Evolutionary conservation across 2,888 invertebrate genomes (phyloP).

Genomic region (Lasius platythorax): DNA sequence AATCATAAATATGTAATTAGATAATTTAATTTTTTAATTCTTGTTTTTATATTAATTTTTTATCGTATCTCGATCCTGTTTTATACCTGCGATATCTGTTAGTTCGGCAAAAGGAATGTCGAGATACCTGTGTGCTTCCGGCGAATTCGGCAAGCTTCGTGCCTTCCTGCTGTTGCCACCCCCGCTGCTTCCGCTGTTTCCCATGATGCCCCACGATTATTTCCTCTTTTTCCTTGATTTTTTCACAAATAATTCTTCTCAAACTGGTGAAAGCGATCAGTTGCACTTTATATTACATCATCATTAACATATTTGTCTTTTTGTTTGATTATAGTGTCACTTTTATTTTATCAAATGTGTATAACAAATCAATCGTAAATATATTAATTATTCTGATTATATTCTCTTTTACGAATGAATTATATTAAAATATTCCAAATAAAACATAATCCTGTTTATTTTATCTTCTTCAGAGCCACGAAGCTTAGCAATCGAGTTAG

Average conservation of each 20-base stretch:
- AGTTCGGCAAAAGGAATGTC: constrained; percentile 16
- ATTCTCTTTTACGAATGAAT: neutral
- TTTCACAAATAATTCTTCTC: constrained; percentile 25
- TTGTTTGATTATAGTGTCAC: neutral
- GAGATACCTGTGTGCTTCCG: constrained; percentile 90
- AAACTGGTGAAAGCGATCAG: neutral
- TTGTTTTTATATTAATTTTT: neutral
- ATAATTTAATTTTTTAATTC: neutral
- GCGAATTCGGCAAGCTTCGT: constrained; percentile 93
- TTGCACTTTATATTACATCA: constrained; percentile 6
- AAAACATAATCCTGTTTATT: constrained; percentile 25
- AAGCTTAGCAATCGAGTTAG: constrained; percentile 19
- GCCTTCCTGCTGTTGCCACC: constrained; percentile 88
- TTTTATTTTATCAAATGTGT: neutral
- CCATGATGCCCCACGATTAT: constrained; percentile 74
- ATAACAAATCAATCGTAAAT: neutral
- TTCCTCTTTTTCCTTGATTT: neutral
- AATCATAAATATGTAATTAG: neutral
- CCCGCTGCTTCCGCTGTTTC: constrained; percentile 83
- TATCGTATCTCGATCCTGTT: too few relatives aligned
- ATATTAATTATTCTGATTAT: constrained; percentile 20
- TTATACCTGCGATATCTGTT: neutral
- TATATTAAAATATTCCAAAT: neutral
- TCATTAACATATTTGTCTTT: neutral
- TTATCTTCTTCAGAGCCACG: constrained; percentile 10